A percentile compares a stretch with the other conserved stretches of the same genome.
Evolutionary conservation across 2,888 invertebrate genomes (phyloP).

Genomic region (Glyphotaelius pellucidus): DNA sequence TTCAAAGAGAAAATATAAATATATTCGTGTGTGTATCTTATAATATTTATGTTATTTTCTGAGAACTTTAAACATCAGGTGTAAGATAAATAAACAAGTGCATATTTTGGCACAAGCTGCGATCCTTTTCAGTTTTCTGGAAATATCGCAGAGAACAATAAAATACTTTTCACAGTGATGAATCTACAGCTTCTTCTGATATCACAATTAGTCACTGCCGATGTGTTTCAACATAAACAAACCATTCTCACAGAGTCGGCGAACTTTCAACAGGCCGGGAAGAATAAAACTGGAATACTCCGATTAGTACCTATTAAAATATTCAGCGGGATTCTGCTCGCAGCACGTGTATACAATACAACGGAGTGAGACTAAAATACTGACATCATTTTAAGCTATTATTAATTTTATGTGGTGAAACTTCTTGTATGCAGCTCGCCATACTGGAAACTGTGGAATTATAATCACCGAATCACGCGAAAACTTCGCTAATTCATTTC

Average conservation of each 20-base stretch:
- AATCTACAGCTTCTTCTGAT: slow-evolving; percentile 14
- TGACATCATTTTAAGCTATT: slow-evolving; percentile 37
- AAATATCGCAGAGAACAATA: slow-evolving; percentile 5
- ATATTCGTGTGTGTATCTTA: neutral
- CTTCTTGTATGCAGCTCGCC: slow-evolving; percentile 26
- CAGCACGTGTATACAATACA: slow-evolving; percentile 22
- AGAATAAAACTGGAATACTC: neutral
- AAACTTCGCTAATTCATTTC: neutral
- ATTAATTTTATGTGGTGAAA: slow-evolving; percentile 30
- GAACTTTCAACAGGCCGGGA: neutral
- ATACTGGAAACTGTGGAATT: neutral
- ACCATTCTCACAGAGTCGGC: slow-evolving; percentile 21
- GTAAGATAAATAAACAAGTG: slow-evolving; percentile 39
- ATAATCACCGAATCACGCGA: neutral
- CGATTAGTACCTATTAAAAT: neutral
- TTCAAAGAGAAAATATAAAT: neutral
- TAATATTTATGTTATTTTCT: slow-evolving; percentile 5
- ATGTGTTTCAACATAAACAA: neutral
- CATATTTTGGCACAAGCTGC: slow-evolving; percentile 48
- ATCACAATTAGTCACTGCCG: slow-evolving; percentile 23
- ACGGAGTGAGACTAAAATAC: slow-evolving; percentile 3
- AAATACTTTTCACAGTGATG: slow-evolving; percentile 5
- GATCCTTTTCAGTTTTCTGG: slow-evolving; percentile 23
- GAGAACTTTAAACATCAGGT: neutral
- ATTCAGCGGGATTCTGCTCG: neutral